A percentile compares a stretch with the other conserved stretches of the same genome.
phyloP scores from a whole-genome alignment of 2,797 vertebrate genomes.

The Sebastes hubbsi region DNA sequence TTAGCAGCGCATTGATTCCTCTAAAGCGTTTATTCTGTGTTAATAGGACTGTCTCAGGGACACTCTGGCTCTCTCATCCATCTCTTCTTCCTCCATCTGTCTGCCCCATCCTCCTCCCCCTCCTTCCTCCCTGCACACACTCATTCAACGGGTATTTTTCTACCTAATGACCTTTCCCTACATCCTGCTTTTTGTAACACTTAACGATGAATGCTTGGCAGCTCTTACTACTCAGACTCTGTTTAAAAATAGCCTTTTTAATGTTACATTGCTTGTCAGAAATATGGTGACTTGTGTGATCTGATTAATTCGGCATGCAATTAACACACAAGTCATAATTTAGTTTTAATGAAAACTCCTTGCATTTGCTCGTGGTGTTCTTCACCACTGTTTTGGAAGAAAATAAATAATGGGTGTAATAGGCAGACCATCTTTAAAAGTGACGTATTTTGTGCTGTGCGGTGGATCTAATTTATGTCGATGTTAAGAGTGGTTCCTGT shows the following conservation, averaged over 20 bases:
- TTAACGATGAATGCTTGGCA: not conserved
- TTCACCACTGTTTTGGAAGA: too few relatives aligned
- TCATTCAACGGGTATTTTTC: slow-evolving; percentile 4
- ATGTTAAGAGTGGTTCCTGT: too few relatives aligned
- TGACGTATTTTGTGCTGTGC: too few relatives aligned
- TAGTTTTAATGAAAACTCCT: too few relatives aligned
- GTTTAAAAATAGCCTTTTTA: too few relatives aligned
- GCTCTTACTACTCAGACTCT: not conserved
- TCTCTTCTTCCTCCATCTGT: slow-evolving; percentile 45
- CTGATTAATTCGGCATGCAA: not conserved
- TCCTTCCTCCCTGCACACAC: not conserved
- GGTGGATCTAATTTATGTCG: too few relatives aligned
- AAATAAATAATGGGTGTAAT: too few relatives aligned
- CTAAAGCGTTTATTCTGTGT: slow-evolving; percentile 68
- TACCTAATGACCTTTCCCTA: slow-evolving; percentile 3
- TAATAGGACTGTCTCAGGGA: slow-evolving; percentile 66
- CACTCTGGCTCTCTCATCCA: slow-evolving; percentile 48
- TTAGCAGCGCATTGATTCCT: slow-evolving; percentile 70
- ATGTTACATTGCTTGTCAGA: too few relatives aligned
- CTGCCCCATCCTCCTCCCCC: not conserved
- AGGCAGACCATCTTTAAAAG: too few relatives aligned
- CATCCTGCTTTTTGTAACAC: not conserved
- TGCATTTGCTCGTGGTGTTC: too few relatives aligned
- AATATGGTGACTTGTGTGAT: not conserved
- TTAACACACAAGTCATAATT: not conserved